Conservation (phyloP, 2,888 invertebrate species). For the Noctua janthina region DNA sequence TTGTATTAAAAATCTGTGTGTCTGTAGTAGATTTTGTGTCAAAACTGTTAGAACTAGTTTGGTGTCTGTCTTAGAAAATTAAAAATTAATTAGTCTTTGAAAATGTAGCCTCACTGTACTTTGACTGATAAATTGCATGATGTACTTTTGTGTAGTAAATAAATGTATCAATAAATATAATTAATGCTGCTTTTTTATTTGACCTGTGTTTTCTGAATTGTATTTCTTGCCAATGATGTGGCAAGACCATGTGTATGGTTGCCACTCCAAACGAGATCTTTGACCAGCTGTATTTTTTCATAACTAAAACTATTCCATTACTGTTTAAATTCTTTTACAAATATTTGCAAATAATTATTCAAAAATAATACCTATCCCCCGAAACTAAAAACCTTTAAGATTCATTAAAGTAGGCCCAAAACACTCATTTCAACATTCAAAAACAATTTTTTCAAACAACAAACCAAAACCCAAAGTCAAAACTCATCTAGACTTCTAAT, state of each 20-base stretch:
- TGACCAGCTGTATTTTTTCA: background rate
- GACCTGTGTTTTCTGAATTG: conserved; percentile 22
- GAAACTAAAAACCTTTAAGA: background rate
- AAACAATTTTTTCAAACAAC: background rate
- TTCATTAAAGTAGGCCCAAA: background rate
- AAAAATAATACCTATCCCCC: background rate
- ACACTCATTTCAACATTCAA: background rate
- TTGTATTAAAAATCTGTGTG: conserved; percentile 4
- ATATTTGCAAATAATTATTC: background rate
- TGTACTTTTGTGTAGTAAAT: conserved; percentile 52
- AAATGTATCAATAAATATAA: conserved; percentile 25
- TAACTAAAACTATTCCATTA: conserved; percentile 30
- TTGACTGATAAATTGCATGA: conserved; percentile 42
- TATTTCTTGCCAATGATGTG: conserved; percentile 10
- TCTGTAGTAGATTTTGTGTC: conserved; percentile 24
- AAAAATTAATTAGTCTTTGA: conserved; percentile 9
- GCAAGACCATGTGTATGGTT: conserved; percentile 6
- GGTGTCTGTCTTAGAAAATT: conserved; percentile 39
- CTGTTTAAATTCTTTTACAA: conserved; percentile 11
- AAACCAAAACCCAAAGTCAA: background rate
- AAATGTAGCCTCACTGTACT: conserved; percentile 50
- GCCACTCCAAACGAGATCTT: background rate
- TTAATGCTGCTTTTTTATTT: conserved; percentile 49
- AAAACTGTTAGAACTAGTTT: conserved; percentile 32
- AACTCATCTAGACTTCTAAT: background rate